phyloP scores from a whole-genome alignment of 2,113 vertebrate genomes.

The Astatotilapia flaviijosephi region DNA sequence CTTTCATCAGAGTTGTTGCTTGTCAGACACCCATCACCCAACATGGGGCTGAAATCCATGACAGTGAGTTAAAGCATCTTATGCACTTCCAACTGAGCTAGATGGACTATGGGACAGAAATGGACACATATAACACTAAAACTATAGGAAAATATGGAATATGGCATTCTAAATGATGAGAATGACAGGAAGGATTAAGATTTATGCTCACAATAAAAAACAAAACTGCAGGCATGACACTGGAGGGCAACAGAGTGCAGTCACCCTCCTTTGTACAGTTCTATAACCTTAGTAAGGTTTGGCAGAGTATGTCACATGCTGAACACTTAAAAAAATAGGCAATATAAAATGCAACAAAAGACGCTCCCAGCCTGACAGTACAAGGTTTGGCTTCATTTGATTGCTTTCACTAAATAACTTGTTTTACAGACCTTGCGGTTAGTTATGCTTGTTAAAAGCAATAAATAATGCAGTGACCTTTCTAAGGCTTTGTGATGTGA shows the following conservation, averaged over 20 bases:
- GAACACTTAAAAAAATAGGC: background rate
- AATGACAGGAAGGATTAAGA: background rate
- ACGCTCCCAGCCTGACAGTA: background rate
- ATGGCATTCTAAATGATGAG: background rate
- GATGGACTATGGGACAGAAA: background rate
- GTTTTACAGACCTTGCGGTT: background rate
- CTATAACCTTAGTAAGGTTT: background rate
- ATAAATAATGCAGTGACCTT: background rate
- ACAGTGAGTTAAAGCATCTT: background rate
- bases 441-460: background rate
- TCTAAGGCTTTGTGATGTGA: background rate
- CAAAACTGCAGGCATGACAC: background rate
- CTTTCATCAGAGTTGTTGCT: background rate
- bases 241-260: background rate
- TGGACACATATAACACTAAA: background rate
- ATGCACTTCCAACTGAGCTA: background rate
- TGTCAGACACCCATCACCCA: background rate
- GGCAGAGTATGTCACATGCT: background rate
- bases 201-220: background rate
- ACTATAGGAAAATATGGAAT: background rate
- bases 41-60: background rate
- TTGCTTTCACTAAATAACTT: background rate
- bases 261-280: background rate
- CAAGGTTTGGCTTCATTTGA: background rate
- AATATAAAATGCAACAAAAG: background rate